A percentile compares a stretch with the other conserved stretches of the same genome.
These are phyloP conservation scores for Tauraco hartlaubi DNA, from an alignment of 2,797 vertebrate species.

Conservation along the genomic window DNA sequence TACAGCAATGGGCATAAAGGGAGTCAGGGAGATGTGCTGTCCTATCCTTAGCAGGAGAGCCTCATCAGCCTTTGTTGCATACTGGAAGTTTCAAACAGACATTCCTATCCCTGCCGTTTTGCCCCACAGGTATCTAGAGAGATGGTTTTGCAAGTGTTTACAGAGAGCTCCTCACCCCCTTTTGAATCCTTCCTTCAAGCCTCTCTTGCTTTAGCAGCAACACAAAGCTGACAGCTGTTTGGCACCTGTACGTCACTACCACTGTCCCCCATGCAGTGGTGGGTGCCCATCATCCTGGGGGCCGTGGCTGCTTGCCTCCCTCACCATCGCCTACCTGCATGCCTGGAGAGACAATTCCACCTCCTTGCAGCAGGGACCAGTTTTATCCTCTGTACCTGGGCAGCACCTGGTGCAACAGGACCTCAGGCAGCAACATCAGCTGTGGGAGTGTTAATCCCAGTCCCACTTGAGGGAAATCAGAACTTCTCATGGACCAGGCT, in stretches of 20 bases:
- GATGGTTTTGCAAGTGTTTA: background rate
- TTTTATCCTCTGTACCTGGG: background rate
- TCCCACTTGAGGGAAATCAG: fast-evolving
- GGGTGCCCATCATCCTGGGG: background rate
- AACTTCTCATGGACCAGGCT: background rate
- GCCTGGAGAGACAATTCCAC: background rate
- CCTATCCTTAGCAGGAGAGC: background rate
- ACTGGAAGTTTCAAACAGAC: background rate
- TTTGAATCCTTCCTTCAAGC: background rate
- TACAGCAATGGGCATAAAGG: background rate
- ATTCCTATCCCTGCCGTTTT: background rate
- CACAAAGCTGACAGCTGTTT: background rate
- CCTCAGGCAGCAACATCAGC: background rate
- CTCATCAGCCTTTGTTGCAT: background rate
- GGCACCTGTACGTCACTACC: background rate
- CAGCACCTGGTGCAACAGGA: background rate
- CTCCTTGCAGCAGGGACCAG: background rate
- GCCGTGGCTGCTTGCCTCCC: background rate
- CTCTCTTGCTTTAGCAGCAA: background rate
- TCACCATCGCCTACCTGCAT: background rate
- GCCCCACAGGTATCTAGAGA: background rate
- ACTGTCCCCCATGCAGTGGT: too few relatives aligned
- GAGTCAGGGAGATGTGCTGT: background rate
- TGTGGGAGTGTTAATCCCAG: background rate
- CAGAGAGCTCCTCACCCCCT: background rate